Base-by-base conservation (phyloP, 1,140 invertebrate species). In the Proctacanthus coquilletti region DNA sequence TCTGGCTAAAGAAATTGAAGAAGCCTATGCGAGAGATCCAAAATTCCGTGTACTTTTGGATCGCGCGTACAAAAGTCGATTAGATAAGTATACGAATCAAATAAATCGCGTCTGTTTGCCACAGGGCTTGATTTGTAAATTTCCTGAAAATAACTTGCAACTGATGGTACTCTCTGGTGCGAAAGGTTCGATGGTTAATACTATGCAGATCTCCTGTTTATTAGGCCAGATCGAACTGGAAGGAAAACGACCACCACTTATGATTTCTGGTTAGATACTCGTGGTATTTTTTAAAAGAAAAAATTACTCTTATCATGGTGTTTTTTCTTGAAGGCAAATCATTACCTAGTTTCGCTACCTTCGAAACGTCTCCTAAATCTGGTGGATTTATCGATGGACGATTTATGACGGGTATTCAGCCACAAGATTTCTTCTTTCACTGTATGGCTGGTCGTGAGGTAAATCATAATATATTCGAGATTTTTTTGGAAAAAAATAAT, bases 391-490 rank as follows among this genome's bases (percentile, higher is more conserved):
- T 98, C 23, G 83, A 85, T 48, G 84, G 88, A 3, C 69, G 95
- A 19, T 99, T 99, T 52, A 80, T 98, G 71, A 98, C 93, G 1
- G 95, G 95, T 37, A 91, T 98, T 43, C 75, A 86, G 51, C 92
- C 93, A 1, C 91, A 95, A 63, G 94, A 98, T 56, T 97, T 95
- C 54, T 99, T 97, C 64, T 98, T 96, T 62, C 94, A 99, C 72
- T 98, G 94, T 57, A 98, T 98, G 94, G 96, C 96, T 36, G 96
- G 96, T 42, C 74, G 96, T 63, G 96, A 98, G 74, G 79, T 77
- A 54, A 45, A 44, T 21, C 31, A 18, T 6, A 0, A 31, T 19
- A 38, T 0, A 44, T 43, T 36, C 18, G 30, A 21, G 34, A 37
- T 29, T 36, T 36, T 39, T 23, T 21, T 17, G 11, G 20, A 1